phyloP scores from a whole-genome alignment of 2,797 vertebrate genomes.

The Darevskia mixta region DNA sequence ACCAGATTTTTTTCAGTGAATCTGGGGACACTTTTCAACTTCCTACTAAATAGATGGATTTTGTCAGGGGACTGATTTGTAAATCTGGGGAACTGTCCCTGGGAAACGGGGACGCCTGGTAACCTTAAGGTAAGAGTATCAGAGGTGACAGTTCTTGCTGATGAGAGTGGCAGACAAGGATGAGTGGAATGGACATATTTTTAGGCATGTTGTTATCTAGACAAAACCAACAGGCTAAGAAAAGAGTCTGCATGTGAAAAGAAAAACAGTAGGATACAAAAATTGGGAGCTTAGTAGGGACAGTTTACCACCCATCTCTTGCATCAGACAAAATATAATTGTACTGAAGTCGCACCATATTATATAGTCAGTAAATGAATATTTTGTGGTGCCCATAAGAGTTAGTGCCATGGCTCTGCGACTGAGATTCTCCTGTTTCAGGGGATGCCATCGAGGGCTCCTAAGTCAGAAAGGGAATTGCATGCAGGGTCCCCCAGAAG shows the following conservation, averaged over 20 bases:
- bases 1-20: no score
- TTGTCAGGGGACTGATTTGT: no score
- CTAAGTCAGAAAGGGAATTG: no score
- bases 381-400: no score
- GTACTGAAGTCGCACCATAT: conserved; percentile 1
- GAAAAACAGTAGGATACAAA: background rate
- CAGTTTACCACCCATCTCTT: background rate
- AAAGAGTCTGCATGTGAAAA: background rate
- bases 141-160: conserved; percentile 1
- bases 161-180: conserved; percentile 2
- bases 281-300: background rate
- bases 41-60: no score
- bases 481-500: no score
- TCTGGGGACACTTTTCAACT: no score
- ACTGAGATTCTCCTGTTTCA: no score
- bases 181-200: conserved; percentile 19
- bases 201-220: background rate
- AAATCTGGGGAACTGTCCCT: no score
- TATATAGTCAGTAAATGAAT: background rate
- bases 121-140: background rate
- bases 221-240: conserved; percentile 31
- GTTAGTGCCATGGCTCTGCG: no score
- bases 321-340: conserved; percentile 14
- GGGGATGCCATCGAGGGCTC: no score
- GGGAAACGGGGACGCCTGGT: no score